These are phyloP conservation scores for Eupithecia vulgata DNA, from an alignment of 2,888 invertebrate genomes.

Conservation along the genomic window DNA sequence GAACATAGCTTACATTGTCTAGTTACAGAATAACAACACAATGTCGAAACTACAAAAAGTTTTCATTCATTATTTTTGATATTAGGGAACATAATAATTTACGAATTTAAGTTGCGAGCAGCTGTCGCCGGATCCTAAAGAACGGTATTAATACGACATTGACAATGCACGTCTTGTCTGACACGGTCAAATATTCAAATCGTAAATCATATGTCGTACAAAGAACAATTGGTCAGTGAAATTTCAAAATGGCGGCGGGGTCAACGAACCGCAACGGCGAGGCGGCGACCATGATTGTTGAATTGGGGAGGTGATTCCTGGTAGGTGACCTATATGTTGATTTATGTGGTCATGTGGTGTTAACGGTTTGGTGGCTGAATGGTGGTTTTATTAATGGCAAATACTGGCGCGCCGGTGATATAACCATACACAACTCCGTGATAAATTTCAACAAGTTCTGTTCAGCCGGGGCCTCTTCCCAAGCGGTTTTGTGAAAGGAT, in stretches of 20 bases:
- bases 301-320: conserved; percentile 29
- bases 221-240: conserved; percentile 37
- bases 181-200: conserved; percentile 24
- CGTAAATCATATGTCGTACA: conserved; percentile 28
- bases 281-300: conserved; percentile 31
- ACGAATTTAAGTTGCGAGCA: no score
- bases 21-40: no score
- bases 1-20: no score
- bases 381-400: not conserved
- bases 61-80: no score
- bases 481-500: no score
- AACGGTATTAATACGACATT: not conserved
- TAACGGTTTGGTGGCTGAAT: not conserved
- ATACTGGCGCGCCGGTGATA: no score
- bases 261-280: conserved; percentile 25
- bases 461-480: no score
- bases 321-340: conserved; percentile 26
- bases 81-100: no score
- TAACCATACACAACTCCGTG: no score
- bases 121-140: no score
- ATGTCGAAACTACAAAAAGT: no score
- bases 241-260: conserved; percentile 35
- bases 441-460: no score
- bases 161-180: not conserved
- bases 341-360: not conserved